These are phyloP conservation scores for Mercenaria mercenaria DNA, from an alignment of 1,140 invertebrate species.

Conservation along the genomic window DNA sequence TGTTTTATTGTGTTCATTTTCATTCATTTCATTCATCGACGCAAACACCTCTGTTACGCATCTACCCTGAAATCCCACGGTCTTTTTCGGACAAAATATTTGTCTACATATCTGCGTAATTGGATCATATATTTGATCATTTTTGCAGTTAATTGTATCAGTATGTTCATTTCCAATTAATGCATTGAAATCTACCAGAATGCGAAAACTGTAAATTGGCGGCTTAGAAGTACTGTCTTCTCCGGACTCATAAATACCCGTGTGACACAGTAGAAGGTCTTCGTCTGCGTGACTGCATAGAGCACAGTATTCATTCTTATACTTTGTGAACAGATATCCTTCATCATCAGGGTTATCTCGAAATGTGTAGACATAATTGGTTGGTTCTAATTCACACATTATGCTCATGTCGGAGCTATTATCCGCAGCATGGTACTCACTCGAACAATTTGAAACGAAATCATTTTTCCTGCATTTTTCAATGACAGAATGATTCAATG, in stretches of 20 bases:
- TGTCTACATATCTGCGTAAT: constrained; percentile 59
- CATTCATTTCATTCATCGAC: not conserved
- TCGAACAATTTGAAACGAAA: not conserved
- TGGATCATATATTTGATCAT: constrained; percentile 73
- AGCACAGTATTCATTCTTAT: constrained; percentile 28
- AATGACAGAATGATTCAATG: not conserved
- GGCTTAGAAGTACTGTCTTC: not conserved
- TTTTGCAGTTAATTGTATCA: constrained; percentile 51
- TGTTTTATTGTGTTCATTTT: no score
- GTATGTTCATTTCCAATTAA: not conserved
- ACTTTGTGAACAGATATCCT: not conserved
- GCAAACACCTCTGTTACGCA: constrained; percentile 11
- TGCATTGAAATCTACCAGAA: constrained; percentile 72
- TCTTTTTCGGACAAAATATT: constrained; percentile 49
- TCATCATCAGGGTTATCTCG: not conserved
- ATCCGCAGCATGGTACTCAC: not conserved
- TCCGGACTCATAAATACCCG: no score
- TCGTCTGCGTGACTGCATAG: not conserved
- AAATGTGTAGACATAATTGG: not conserved
- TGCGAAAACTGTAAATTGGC: constrained; percentile 64
- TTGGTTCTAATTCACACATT: not conserved
- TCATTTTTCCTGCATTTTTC: not conserved
- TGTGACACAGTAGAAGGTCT: not conserved
- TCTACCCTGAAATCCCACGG: not conserved
- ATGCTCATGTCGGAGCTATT: no score